Conservation (phyloP, 2,888 invertebrate species). For the Scelioninae gen. 1 region DNA sequence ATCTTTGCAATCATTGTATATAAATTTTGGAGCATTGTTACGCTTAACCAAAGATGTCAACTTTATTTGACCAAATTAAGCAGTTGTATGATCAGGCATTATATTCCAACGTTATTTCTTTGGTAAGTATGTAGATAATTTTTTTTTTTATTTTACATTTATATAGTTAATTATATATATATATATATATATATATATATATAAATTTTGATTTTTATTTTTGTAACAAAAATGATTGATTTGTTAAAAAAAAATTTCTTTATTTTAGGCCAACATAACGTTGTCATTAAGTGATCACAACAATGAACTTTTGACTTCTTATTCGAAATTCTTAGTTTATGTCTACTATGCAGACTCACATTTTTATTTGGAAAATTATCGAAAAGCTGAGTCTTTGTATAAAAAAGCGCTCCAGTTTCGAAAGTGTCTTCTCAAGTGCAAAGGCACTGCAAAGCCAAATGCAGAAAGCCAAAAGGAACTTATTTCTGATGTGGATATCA, state of each 20-base stretch:
- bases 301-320: constrained; percentile 86
- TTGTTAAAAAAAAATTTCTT: constrained; percentile 10
- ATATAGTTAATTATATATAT: no score
- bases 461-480: constrained; percentile 85
- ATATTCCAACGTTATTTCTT: no score
- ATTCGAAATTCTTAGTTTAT: constrained; percentile 88
- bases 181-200: no score
- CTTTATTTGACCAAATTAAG: no score
- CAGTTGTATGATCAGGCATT: no score
- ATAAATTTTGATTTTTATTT: no score
- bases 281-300: constrained; percentile 88
- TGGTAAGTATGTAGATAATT: no score
- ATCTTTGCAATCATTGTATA: no score
- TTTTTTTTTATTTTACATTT: no score
- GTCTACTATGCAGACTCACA: constrained; percentile 90
- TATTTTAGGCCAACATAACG: constrained; percentile 87
- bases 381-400: constrained; percentile 89
- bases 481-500: constrained; percentile 88
- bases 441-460: constrained; percentile 84
- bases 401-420: constrained; percentile 88
- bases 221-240: no score
- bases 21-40: no score
- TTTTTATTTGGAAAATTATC: constrained; percentile 88
- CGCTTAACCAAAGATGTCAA: no score
- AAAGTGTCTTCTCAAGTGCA: constrained; percentile 87